These are phyloP conservation scores for Cosmia trapezina DNA, from an alignment of 2,888 invertebrate genomes.

Conservation along the genomic window DNA sequence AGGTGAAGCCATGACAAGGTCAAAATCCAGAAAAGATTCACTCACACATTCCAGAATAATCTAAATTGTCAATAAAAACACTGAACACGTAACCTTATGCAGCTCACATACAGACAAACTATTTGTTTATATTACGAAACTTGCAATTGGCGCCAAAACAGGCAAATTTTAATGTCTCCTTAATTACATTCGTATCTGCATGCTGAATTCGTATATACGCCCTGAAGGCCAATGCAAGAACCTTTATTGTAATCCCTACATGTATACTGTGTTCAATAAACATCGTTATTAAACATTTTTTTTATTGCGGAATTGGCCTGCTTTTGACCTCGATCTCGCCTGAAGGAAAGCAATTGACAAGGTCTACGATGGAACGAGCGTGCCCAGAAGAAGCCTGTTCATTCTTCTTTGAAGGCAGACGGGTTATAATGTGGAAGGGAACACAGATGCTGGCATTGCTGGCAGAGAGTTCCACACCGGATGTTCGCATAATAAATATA, in stretches of 20 bases:
- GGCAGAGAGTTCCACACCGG: too few species aligned
- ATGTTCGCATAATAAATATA: not conserved
- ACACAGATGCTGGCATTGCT: too few species aligned
- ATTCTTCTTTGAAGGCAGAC: too few species aligned
- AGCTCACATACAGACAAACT: conserved; percentile 9
- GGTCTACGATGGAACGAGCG: too few species aligned
- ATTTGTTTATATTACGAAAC: conserved; percentile 49
- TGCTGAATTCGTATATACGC: conserved; percentile 40
- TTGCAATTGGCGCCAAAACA: conserved; percentile 51
- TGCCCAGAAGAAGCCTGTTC: too few species aligned
- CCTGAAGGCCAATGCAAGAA: conserved; percentile 32
- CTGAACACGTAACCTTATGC: conserved; percentile 46
- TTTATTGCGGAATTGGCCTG: too few species aligned
- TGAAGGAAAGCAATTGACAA: too few species aligned
- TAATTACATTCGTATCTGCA: conserved; percentile 44
- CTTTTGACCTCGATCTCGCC: too few species aligned
- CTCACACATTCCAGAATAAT: not conserved
- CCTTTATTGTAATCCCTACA: conserved; percentile 24
- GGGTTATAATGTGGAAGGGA: too few species aligned
- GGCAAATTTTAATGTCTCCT: conserved; percentile 52
- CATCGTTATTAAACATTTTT: too few species aligned
- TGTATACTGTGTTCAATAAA: not conserved
- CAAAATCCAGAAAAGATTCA: conserved; percentile 10
- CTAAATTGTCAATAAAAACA: conserved; percentile 45
- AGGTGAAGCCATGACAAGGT: conserved; percentile 15